phyloP scores from a whole-genome alignment of 2,113 vertebrate genomes.

The Amia ocellicauda region DNA sequence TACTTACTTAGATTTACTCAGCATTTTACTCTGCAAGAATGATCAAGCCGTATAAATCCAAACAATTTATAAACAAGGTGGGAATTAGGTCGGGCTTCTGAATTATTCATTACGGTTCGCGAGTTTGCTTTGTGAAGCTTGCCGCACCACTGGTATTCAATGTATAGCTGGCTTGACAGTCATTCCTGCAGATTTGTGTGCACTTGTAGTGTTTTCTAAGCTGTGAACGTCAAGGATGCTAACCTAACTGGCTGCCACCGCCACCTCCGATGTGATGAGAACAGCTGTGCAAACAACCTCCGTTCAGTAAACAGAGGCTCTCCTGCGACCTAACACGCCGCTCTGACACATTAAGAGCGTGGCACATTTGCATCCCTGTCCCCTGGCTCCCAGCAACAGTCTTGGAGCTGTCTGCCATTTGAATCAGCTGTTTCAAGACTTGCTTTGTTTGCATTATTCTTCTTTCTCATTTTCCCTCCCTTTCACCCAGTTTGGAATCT shows the following conservation, averaged over 20 bases:
- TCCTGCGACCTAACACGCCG: slow-evolving; percentile 36
- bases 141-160: not conserved
- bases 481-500: too few species aligned
- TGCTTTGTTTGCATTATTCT: too few species aligned
- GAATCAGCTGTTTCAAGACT: slow-evolving; percentile 17
- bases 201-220: not conserved
- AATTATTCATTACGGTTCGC: slow-evolving; percentile 5
- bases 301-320: slow-evolving; percentile 25
- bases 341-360: slow-evolving; percentile 15
- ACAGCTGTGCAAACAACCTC: slow-evolving; percentile 47
- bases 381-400: slow-evolving; percentile 13
- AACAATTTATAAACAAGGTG: slow-evolving; percentile 14
- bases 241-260: slow-evolving; percentile 34
- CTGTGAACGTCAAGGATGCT: slow-evolving; percentile 36
- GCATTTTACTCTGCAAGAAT: too few species aligned
- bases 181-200: not conserved
- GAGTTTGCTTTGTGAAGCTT: not conserved
- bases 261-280: slow-evolving; percentile 29
- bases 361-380: slow-evolving; percentile 26
- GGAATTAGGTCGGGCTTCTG: not conserved
- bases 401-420: slow-evolving; percentile 27
- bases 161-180: not conserved
- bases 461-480: too few species aligned
- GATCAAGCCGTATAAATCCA: too few species aligned
- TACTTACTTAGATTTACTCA: too few species aligned